Evolutionary conservation across 2,113 vertebrate genomes (phyloP).

Genomic region (Calyptomena viridis): DNA sequence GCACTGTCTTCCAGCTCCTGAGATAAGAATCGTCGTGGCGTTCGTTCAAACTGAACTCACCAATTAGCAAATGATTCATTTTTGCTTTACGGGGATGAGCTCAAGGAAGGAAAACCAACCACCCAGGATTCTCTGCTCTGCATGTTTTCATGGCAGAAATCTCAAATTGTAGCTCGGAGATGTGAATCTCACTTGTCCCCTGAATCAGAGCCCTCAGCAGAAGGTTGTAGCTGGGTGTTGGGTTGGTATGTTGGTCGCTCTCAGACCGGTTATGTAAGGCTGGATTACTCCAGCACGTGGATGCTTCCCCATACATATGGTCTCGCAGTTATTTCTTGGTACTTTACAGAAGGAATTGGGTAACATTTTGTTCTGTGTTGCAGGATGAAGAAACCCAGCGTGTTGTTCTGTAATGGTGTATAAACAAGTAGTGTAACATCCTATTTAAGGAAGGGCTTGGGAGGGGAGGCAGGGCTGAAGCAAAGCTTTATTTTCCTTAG

Average conservation of each 20-base stretch:
- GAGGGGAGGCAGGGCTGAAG: constrained; percentile 9
- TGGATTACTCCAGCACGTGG: constrained; percentile 5
- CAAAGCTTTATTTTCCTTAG: not conserved
- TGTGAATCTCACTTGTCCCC: rapidly evolving
- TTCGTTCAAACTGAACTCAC: not conserved
- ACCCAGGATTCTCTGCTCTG: not conserved
- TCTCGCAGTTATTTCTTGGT: constrained; percentile 39
- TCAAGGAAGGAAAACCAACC: not conserved
- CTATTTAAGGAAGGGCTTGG: constrained; percentile 25
- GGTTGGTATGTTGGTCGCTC: not conserved
- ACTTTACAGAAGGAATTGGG: constrained; percentile 8
- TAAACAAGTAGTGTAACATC: constrained; percentile 52
- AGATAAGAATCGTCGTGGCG: not conserved
- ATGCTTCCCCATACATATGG: constrained; percentile 7
- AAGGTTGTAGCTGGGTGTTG: not conserved
- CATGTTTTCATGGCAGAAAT: not conserved
- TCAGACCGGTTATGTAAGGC: not conserved
- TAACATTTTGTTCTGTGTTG: constrained; percentile 50
- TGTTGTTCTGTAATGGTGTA: not conserved
- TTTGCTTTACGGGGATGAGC: not conserved
- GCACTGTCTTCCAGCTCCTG: not conserved
- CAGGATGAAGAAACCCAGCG: constrained; percentile 12
- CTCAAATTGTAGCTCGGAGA: not conserved
- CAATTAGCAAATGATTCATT: not conserved
- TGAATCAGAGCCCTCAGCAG: not conserved